Evolutionary conservation across 2,113 vertebrate species (phyloP).

Genomic region (Scalopus aquaticus): DNA sequence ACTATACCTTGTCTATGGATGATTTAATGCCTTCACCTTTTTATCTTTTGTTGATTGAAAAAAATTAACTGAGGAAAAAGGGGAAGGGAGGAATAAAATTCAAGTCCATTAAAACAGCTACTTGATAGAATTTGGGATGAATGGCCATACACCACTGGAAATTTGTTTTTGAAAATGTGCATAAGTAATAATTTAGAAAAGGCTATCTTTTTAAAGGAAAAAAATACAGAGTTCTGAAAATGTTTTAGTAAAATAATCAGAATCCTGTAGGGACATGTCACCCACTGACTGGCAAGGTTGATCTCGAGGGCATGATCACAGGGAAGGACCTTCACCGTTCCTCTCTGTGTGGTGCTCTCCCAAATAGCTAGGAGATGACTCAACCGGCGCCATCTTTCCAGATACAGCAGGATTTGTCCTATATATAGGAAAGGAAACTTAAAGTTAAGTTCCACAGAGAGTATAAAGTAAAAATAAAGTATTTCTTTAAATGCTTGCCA

Average conservation of each 20-base stretch:
- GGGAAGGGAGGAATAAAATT: neutral
- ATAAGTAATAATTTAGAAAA: neutral
- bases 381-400: neutral
- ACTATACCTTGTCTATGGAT: neutral
- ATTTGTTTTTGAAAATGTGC: no score
- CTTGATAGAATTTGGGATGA: neutral
- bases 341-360: neutral
- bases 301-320: neutral
- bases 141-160: neutral
- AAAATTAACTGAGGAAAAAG: neutral
- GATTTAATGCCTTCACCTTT: neutral
- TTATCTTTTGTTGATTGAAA: neutral
- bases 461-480: neutral
- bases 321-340: neutral
- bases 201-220: neutral
- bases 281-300: neutral
- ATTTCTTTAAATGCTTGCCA: neutral
- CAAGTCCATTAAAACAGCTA: neutral
- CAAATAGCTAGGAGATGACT: neutral
- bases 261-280: neutral
- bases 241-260: neutral
- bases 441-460: neutral
- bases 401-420: neutral
- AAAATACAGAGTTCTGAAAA: conserved; percentile 6
- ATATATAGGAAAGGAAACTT: neutral